A percentile compares a stretch with the other conserved stretches of the same genome.
phyloP scores from a whole-genome alignment of 2,113 vertebrate species.

The Arenaria interpres region DNA sequence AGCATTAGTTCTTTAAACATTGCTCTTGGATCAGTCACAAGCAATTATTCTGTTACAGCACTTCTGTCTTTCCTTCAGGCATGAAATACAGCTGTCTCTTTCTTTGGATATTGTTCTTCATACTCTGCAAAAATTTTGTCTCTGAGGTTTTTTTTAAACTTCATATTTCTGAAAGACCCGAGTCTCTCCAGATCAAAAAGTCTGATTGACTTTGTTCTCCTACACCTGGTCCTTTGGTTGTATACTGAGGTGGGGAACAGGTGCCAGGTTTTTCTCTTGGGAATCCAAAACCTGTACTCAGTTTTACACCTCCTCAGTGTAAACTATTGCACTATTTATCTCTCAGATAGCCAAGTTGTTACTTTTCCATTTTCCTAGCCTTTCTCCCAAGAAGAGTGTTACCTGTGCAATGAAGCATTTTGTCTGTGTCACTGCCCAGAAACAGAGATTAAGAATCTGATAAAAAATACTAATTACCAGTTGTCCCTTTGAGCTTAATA shows the following conservation, averaged over 20 bases:
- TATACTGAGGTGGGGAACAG: not conserved
- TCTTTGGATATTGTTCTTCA: not conserved
- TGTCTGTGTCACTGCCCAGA: not conserved
- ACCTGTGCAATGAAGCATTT: not conserved
- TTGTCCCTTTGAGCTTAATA: not conserved
- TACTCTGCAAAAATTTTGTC: not conserved
- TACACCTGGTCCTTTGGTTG: not conserved
- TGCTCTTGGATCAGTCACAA: not conserved
- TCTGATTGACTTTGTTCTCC: not conserved
- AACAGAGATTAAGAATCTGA: not conserved
- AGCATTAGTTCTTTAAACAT: not conserved
- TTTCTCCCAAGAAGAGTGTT: not conserved
- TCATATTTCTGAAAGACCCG: not conserved
- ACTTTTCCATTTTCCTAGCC: not conserved
- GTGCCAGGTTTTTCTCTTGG: not conserved
- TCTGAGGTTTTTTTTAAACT: not conserved
- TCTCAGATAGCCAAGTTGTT: not conserved
- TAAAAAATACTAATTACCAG: not conserved
- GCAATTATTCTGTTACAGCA: not conserved
- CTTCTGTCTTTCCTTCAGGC: not conserved
- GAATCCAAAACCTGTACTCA: not conserved
- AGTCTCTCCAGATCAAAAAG: not conserved
- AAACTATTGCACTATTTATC: not conserved
- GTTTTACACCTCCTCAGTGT: not conserved
- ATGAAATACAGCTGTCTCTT: not conserved